These are phyloP conservation scores for Cataglyphis cursor DNA, from an alignment of 2,888 invertebrate genomes.

Conservation along the genomic window DNA sequence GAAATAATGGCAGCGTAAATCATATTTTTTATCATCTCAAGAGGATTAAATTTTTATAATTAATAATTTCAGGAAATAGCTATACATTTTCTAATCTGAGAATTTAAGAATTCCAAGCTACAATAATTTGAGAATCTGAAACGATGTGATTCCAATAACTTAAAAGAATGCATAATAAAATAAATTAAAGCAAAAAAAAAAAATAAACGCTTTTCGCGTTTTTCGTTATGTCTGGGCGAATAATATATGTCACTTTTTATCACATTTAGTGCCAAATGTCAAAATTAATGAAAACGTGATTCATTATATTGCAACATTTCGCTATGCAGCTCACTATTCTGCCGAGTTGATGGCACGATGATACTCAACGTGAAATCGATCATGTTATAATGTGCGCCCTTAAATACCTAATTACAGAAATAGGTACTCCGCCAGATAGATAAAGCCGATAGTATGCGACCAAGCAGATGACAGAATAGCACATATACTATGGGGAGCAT, in stretches of 20 bases:
- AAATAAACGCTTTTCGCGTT: background rate
- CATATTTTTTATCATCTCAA: background rate
- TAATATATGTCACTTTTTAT: background rate
- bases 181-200: background rate
- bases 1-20: background rate
- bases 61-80: background rate
- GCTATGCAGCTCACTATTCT: background rate
- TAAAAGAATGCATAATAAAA: background rate
- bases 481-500: slow-evolving; percentile 7
- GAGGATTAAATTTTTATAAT: background rate
- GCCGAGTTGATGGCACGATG: slow-evolving; percentile 8
- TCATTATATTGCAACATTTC: background rate
- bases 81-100: background rate
- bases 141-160: no score
- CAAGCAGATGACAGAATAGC: slow-evolving; percentile 31
- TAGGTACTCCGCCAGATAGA: slow-evolving; percentile 33
- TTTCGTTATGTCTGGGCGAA: background rate
- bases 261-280: background rate
- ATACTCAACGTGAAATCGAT: slow-evolving; percentile 60
- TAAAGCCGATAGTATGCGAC: slow-evolving; percentile 25
- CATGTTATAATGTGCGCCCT: slow-evolving; percentile 52
- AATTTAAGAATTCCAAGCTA: background rate
- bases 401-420: slow-evolving; percentile 74
- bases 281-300: slow-evolving; percentile 1
- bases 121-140: background rate